phyloP scores from a whole-genome alignment of 1,140 invertebrate genomes.

The Batillaria attramentaria region DNA sequence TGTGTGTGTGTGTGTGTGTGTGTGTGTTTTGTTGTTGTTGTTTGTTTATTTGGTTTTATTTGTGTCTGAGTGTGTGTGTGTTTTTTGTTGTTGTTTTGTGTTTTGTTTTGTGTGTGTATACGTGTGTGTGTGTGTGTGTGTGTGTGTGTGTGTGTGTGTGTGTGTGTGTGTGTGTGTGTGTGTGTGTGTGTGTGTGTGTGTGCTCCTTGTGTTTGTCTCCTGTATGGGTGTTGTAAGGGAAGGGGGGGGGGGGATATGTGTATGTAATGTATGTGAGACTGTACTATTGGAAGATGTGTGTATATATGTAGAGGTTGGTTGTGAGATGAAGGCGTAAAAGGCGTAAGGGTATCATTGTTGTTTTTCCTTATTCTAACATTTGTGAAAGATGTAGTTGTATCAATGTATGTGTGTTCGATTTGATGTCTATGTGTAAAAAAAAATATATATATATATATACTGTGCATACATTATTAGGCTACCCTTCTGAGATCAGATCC shows the following conservation, averaged over 20 bases:
- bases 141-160: background rate
- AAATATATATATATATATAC: too few species aligned
- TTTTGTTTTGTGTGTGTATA: background rate
- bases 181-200: background rate
- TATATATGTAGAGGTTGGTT: too few species aligned
- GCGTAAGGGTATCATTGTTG: too few species aligned
- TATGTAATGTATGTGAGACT: background rate
- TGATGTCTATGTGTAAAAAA: too few species aligned
- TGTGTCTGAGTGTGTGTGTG: background rate
- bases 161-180: background rate
- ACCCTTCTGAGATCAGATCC: too few species aligned
- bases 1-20: background rate
- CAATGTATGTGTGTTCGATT: too few species aligned
- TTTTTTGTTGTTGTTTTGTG: background rate
- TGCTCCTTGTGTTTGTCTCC: background rate
- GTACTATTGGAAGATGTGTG: too few species aligned
- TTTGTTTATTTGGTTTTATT: background rate
- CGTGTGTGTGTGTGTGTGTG: conserved; percentile 2
- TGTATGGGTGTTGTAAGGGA: background rate
- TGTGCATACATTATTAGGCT: too few species aligned
- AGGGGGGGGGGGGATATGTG: background rate
- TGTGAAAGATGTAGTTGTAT: too few species aligned
- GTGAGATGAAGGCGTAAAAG: too few species aligned
- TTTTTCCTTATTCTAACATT: too few species aligned
- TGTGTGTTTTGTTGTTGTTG: background rate